A percentile compares a stretch with the other conserved stretches of the same genome.
phyloP scores from a whole-genome alignment of 2,888 invertebrate genomes.

The Dinocampus coccinellae region DNA sequence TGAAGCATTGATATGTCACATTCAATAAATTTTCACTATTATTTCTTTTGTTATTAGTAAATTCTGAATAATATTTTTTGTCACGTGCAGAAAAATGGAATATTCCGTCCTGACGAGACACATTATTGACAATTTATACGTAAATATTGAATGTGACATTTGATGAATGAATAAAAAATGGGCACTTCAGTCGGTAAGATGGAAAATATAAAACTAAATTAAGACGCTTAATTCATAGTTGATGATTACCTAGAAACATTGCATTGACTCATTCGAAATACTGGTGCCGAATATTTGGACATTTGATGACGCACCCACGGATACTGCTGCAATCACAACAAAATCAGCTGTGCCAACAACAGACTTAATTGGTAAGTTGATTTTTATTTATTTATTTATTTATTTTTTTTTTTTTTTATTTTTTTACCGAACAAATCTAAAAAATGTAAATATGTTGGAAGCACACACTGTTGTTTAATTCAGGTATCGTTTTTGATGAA shows the following conservation, averaged over 20 bases:
- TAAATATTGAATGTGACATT: slow-evolving; percentile 54
- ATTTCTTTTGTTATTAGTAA: background rate
- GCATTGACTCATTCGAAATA: slow-evolving; percentile 69
- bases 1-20: slow-evolving; percentile 42
- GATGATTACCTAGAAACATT: slow-evolving; percentile 68
- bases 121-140: background rate
- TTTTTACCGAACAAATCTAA: slow-evolving; percentile 34
- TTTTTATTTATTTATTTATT: background rate
- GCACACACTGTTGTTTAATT: slow-evolving; percentile 17
- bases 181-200: slow-evolving; percentile 39
- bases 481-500: slow-evolving; percentile 24
- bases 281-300: slow-evolving; percentile 68
- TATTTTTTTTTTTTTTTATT: slow-evolving; percentile 1
- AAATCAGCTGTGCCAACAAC: slow-evolving; percentile 70
- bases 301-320: slow-evolving; percentile 67
- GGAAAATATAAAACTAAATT: slow-evolving; percentile 41
- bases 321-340: slow-evolving; percentile 70
- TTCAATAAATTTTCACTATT: slow-evolving; percentile 41
- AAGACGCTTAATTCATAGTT: slow-evolving; percentile 67
- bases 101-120: background rate
- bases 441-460: slow-evolving; percentile 32
- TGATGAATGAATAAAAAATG: slow-evolving; percentile 44
- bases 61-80: background rate
- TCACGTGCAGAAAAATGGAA: background rate
- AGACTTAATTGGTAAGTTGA: slow-evolving; percentile 45